Evolutionary conservation across 2,113 vertebrate species (phyloP).

Genomic region (Myotis yumanensis): DNA sequence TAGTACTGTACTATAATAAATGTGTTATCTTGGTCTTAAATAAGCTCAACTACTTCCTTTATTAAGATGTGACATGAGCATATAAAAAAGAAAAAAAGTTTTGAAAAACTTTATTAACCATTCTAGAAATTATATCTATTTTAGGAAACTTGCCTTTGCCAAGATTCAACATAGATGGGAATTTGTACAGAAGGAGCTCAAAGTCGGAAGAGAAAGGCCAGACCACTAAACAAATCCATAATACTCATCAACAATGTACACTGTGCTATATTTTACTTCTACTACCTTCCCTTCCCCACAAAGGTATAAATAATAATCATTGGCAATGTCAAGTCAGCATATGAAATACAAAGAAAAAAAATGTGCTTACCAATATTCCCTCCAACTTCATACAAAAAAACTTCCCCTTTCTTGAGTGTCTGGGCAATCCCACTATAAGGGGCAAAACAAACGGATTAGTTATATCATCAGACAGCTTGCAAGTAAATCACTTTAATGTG

Average conservation of each 20-base stretch:
- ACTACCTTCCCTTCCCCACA: background rate
- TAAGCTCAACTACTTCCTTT: conserved; percentile 30
- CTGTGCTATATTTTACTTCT: background rate
- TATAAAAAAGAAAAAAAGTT: background rate
- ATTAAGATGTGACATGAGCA: conserved; percentile 40
- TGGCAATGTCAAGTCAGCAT: conserved; percentile 21
- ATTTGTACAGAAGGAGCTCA: background rate
- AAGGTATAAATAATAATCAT: background rate
- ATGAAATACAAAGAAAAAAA: conserved; percentile 42
- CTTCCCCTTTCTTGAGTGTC: conserved; percentile 89
- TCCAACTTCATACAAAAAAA: conserved; percentile 96
- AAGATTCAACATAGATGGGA: background rate
- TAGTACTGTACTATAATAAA: conserved; percentile 27
- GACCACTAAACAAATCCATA: background rate
- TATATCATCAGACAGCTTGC: conserved; percentile 53
- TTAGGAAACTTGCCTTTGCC: background rate
- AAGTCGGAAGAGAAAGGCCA: background rate
- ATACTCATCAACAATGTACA: background rate
- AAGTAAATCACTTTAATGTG: conserved; percentile 1
- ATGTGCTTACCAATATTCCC: conserved; percentile 96
- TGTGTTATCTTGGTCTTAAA: conserved; percentile 38
- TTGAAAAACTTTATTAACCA: conserved; percentile 44
- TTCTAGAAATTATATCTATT: conserved; percentile 30
- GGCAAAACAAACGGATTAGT: conserved; percentile 77
- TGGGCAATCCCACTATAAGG: conserved; percentile 84